These are phyloP conservation scores for Ceratosolen fusciceps DNA, from an alignment of 1,140 invertebrate species.

Conservation along the genomic window DNA sequence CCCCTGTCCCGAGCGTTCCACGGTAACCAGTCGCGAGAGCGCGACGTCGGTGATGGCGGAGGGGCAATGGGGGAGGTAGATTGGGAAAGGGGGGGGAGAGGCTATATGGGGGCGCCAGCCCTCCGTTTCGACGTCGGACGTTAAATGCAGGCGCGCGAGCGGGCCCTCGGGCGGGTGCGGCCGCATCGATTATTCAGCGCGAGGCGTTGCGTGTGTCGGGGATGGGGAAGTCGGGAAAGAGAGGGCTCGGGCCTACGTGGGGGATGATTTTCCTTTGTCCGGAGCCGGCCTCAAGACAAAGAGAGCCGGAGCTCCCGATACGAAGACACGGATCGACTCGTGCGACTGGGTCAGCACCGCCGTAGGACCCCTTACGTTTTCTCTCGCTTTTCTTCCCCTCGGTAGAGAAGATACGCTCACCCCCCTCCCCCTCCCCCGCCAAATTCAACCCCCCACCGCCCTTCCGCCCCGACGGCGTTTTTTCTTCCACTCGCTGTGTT, in stretches of 20 bases:
- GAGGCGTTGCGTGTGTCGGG: conserved; percentile 17
- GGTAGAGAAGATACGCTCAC: too few species aligned
- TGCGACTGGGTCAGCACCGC: conserved; percentile 37
- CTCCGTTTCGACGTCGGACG: conserved; percentile 21
- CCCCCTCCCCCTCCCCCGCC: too few species aligned
- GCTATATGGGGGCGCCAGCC: too few species aligned
- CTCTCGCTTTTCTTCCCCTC: not conserved
- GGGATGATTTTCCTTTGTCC: conserved; percentile 45
- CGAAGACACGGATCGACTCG: conserved; percentile 11
- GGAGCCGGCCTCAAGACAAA: conserved; percentile 23
- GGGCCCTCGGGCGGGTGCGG: not conserved
- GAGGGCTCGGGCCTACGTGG: not conserved
- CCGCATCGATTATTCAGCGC: conserved; percentile 31
- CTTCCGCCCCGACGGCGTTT: too few species aligned
- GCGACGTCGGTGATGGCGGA: too few species aligned
- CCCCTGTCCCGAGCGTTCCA: not conserved
- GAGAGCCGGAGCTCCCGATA: conserved; percentile 15
- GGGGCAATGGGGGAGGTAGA: too few species aligned
- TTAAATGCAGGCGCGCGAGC: not conserved
- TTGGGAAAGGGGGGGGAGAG: too few species aligned
- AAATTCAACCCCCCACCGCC: not conserved
- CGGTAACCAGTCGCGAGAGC: not conserved
- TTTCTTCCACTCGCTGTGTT: not conserved
- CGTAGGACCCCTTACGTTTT: not conserved
- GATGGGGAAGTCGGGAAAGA: not conserved